Conservation (phyloP, 2,888 invertebrate genomes). For the Autographa gamma region DNA sequence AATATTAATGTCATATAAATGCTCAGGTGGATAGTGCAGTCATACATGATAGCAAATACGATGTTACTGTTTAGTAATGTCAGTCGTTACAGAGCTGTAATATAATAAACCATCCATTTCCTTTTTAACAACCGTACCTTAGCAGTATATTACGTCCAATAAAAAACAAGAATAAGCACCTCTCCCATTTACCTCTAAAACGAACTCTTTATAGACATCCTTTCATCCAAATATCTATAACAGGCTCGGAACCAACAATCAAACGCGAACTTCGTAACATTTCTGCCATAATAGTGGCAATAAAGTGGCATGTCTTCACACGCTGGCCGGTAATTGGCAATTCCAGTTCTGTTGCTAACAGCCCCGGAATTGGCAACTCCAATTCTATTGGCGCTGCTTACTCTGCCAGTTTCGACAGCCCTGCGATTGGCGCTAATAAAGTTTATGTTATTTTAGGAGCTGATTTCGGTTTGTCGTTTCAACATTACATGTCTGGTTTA, state of each 20-base stretch:
- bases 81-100: background rate
- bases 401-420: slow-evolving; percentile 29
- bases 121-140: slow-evolving; percentile 4
- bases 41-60: background rate
- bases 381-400: slow-evolving; percentile 45
- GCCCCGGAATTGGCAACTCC: slow-evolving; percentile 45
- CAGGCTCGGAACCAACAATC: slow-evolving; percentile 29
- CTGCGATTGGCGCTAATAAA: slow-evolving; percentile 49
- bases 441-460: slow-evolving; percentile 18
- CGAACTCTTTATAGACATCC: background rate
- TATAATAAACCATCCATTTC: slow-evolving; percentile 2
- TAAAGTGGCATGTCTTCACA: slow-evolving; percentile 48
- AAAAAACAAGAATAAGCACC: slow-evolving; percentile 7
- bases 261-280: slow-evolving; percentile 29
- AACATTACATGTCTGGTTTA: background rate
- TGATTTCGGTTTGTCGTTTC: slow-evolving; percentile 5
- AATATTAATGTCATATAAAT: too few relatives aligned
- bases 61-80: background rate
- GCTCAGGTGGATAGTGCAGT: too few relatives aligned
- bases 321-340: slow-evolving; percentile 44
- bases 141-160: background rate
- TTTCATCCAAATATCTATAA: slow-evolving; percentile 16
- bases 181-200: slow-evolving; percentile 5
- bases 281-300: slow-evolving; percentile 44
- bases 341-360: slow-evolving; percentile 37